Conservation (phyloP, 1,140 invertebrate species). For the Euura saliciscinereae region DNA sequence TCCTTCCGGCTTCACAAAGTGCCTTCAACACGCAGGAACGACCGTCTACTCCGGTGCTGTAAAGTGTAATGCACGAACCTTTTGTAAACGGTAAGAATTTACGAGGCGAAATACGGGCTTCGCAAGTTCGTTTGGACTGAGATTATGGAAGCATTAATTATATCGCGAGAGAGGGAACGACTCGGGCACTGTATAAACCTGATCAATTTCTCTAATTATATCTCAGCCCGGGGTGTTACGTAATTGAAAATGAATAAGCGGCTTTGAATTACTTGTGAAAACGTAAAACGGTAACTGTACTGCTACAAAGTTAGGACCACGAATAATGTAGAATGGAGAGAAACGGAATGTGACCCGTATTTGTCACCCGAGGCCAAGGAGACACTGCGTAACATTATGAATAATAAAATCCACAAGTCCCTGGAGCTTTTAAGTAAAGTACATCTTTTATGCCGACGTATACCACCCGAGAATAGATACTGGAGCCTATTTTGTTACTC, state of each 20-base stretch:
- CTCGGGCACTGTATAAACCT: too few species aligned
- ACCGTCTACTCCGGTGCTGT: slow-evolving; percentile 72
- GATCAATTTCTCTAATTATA: too few species aligned
- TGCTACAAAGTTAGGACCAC: too few species aligned
- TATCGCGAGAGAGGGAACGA: not conserved
- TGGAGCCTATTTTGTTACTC: not conserved
- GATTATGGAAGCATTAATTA: not conserved
- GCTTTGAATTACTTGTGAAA: too few species aligned
- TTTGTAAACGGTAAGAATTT: not conserved
- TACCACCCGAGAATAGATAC: not conserved
- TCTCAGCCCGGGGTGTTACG: too few species aligned
- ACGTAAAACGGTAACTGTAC: too few species aligned
- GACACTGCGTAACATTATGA: not conserved
- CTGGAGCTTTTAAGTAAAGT: not conserved
- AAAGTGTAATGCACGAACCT: not conserved
- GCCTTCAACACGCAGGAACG: slow-evolving; percentile 70
- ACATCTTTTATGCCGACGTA: not conserved
- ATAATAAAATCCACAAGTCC: not conserved
- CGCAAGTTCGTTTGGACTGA: not conserved
- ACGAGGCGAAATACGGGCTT: not conserved
- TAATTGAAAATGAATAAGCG: too few species aligned
- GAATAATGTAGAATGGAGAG: too few species aligned
- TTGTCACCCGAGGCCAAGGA: not conserved
- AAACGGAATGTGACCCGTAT: not conserved
- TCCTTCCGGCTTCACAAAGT: slow-evolving; percentile 71